These are phyloP conservation scores for Cheilosia variabilis DNA, from an alignment of 2,888 invertebrate genomes.

Conservation along the genomic window DNA sequence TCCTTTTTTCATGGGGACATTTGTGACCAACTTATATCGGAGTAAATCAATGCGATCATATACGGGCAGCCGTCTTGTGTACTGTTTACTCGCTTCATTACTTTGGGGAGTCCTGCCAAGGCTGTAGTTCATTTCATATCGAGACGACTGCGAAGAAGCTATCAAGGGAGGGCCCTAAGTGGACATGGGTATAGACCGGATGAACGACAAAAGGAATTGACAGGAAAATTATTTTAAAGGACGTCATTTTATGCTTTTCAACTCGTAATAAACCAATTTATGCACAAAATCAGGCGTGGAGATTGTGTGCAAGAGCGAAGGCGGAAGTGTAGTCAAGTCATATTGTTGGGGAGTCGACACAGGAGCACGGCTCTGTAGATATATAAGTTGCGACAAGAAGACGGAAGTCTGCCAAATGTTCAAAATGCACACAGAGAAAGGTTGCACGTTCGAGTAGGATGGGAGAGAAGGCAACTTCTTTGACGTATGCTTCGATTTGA, in stretches of 20 bases:
- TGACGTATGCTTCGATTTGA: too few species aligned
- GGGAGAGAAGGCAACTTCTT: background rate
- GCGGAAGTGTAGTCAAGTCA: background rate
- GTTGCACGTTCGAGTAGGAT: background rate
- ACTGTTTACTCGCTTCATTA: constrained; percentile 47
- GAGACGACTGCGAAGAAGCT: constrained; percentile 26
- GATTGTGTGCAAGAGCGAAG: constrained; percentile 35
- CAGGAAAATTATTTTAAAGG: constrained; percentile 75
- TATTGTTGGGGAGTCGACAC: background rate
- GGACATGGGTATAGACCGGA: constrained; percentile 44
- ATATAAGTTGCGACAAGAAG: constrained; percentile 18
- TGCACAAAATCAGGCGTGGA: constrained; percentile 48
- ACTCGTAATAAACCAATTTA: constrained; percentile 72
- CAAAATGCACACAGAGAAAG: constrained; percentile 1
- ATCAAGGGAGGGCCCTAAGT: background rate
- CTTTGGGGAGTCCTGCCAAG: constrained; percentile 16
- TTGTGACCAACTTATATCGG: constrained; percentile 37
- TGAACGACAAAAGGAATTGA: constrained; percentile 62
- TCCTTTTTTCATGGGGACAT: constrained; percentile 7
- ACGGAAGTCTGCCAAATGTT: constrained; percentile 10
- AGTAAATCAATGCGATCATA: constrained; percentile 52
- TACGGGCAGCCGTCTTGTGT: constrained; percentile 23
- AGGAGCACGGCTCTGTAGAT: background rate
- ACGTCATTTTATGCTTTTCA: constrained; percentile 73
- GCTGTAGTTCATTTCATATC: constrained; percentile 29